These are phyloP conservation scores for Bos indicus DNA, from an alignment of 2,113 vertebrate species.

Conservation along the genomic window DNA sequence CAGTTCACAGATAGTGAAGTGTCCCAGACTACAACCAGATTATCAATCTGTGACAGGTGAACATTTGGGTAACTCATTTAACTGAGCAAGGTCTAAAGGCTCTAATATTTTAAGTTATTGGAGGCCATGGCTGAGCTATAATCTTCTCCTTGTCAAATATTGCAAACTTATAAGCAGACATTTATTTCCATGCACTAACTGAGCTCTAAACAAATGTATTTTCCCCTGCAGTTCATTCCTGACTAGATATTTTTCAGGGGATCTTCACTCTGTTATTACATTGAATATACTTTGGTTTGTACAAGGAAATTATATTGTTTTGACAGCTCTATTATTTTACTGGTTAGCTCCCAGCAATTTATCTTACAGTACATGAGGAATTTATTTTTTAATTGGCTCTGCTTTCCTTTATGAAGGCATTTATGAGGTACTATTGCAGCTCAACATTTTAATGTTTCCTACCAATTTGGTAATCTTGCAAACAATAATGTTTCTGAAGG, in stretches of 20 bases:
- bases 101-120: constrained; percentile 59
- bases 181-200: constrained; percentile 35
- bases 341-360: constrained; percentile 54
- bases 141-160: constrained; percentile 48
- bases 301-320: constrained; percentile 61
- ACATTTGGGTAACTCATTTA: constrained; percentile 52
- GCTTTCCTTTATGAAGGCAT: constrained; percentile 68
- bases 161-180: constrained; percentile 19
- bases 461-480: constrained; percentile 49
- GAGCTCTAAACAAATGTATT: constrained; percentile 54
- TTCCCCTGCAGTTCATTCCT: constrained; percentile 42
- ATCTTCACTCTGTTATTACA: constrained; percentile 46
- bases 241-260: constrained; percentile 60
- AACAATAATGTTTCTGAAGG: background rate
- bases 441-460: constrained; percentile 59
- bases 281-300: constrained; percentile 38
- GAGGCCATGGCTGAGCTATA: background rate
- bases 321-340: constrained; percentile 67
- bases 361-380: constrained; percentile 23
- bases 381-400: constrained; percentile 73
- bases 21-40: background rate
- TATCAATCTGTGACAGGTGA: constrained; percentile 64
- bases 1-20: constrained; percentile 28
- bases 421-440: constrained; percentile 49
- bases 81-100: constrained; percentile 50